These are phyloP conservation scores for Spatula versicolor DNA, from an alignment of 2,797 vertebrate species.

Conservation along the genomic window DNA sequence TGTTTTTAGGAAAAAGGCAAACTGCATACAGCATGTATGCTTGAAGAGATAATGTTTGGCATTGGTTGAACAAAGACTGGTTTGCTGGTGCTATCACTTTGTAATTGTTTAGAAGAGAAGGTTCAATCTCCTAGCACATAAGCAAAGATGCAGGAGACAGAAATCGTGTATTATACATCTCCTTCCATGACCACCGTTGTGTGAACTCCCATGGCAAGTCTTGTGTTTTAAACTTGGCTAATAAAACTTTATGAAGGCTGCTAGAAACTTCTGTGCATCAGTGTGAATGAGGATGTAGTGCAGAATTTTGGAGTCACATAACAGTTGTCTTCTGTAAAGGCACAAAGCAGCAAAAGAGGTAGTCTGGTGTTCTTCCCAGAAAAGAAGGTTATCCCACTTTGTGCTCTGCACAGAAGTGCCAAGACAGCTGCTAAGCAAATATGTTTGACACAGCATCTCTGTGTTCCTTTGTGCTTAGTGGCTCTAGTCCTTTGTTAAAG, in stretches of 20 bases:
- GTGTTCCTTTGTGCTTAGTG: background rate
- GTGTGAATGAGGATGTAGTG: background rate
- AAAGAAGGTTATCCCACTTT: background rate
- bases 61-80: slow-evolving; percentile 14
- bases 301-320: fast-evolving
- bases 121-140: background rate
- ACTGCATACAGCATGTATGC: background rate
- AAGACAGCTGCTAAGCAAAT: background rate
- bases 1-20: slow-evolving; percentile 24
- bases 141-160: background rate
- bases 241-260: background rate
- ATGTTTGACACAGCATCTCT: background rate
- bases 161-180: background rate
- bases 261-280: background rate
- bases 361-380: background rate
- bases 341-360: background rate
- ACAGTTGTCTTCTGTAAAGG: background rate
- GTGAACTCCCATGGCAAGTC: background rate
- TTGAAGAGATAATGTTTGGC: background rate
- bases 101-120: background rate
- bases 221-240: background rate
- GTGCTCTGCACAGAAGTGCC: background rate
- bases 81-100: background rate
- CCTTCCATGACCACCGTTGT: background rate
- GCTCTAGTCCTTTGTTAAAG: background rate